phyloP scores from a whole-genome alignment of 2,797 vertebrate genomes.

The Sciaenops ocellatus region DNA sequence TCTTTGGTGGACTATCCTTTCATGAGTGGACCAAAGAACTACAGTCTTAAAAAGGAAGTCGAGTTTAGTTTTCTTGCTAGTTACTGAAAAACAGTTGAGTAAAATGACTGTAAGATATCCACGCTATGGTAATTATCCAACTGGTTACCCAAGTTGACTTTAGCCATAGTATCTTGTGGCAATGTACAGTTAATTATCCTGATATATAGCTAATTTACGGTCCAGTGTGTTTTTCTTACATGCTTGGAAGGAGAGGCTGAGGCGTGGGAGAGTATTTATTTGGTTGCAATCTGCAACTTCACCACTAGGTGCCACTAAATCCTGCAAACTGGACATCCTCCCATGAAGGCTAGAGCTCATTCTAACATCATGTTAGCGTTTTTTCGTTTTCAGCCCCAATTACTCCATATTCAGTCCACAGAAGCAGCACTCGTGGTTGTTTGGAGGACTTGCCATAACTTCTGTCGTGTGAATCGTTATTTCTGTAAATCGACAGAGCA shows the following conservation, averaged over 20 bases:
- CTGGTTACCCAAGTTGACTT: background rate
- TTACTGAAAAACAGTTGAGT: background rate
- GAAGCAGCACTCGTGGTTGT: background rate
- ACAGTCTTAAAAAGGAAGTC: background rate
- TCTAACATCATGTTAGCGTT: background rate
- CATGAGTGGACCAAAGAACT: background rate
- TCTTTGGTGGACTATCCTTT: background rate
- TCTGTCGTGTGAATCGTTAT: background rate
- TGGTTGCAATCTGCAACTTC: too few relatives aligned
- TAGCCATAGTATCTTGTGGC: background rate
- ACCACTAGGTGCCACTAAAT: too few relatives aligned
- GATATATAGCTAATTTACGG: too few relatives aligned
- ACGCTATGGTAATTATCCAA: background rate
- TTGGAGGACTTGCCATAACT: background rate
- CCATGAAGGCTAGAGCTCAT: too few relatives aligned
- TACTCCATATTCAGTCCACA: background rate
- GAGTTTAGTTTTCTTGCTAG: background rate
- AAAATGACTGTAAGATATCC: background rate
- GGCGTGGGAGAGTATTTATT: too few relatives aligned
- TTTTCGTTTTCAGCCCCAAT: background rate
- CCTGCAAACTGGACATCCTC: too few relatives aligned
- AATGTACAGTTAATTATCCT: too few relatives aligned
- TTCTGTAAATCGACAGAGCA: background rate
- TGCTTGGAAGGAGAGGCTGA: too few relatives aligned
- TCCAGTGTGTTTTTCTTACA: too few relatives aligned